Percentiles rank a stretch among this genome's conserved stretches.
Conservation (phyloP, 2,888 invertebrate genomes). For the Scelioninae gen. 1 region DNA sequence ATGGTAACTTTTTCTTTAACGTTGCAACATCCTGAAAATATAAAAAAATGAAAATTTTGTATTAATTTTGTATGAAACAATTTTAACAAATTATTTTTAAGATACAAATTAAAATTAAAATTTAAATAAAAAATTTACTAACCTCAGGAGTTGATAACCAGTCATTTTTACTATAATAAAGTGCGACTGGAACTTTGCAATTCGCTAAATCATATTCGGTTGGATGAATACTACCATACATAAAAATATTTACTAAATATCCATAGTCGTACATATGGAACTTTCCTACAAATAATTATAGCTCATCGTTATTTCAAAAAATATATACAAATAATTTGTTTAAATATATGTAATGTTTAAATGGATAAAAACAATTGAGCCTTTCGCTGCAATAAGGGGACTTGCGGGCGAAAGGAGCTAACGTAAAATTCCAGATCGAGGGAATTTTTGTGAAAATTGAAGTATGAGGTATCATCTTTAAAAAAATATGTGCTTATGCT, state of each 20-base stretch:
- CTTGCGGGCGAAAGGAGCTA: no score
- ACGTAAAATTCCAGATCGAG: no score
- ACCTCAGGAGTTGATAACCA: conserved; percentile 86
- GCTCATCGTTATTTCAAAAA: neutral
- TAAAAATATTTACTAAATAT: conserved; percentile 84
- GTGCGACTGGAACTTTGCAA: conserved; percentile 87
- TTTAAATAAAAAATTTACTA: neutral
- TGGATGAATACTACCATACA: conserved; percentile 86
- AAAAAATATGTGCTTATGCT: no score
- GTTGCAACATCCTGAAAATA: conserved; percentile 85
- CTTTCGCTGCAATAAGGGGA: no score
- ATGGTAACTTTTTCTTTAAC: neutral
- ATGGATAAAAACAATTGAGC: no score
- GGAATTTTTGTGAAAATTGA: no score
- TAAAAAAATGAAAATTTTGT: no score
- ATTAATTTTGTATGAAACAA: neutral
- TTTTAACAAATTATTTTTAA: neutral
- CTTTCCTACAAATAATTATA: conserved; percentile 67
- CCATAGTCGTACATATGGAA: conserved; percentile 86
- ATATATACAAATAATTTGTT: neutral
- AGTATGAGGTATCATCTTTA: no score
- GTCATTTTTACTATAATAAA: conserved; percentile 89
- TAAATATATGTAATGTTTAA: no score
- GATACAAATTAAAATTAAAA: neutral
- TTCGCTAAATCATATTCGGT: conserved; percentile 87